phyloP scores from a whole-genome alignment of 2,113 vertebrate genomes.

The Brienomyrus longianalis region DNA sequence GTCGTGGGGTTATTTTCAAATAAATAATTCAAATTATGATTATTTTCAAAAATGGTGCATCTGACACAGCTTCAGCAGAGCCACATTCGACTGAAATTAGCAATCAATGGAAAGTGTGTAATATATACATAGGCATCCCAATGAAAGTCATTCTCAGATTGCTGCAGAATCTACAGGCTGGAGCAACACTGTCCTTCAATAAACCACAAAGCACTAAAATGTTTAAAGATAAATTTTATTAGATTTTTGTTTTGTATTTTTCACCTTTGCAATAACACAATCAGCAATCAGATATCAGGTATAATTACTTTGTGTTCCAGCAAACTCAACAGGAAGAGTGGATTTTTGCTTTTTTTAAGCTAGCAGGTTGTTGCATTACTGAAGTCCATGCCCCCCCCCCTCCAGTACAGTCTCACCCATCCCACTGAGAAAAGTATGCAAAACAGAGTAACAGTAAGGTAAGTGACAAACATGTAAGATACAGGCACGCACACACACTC shows the following conservation, averaged over 20 bases:
- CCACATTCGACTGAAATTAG: background rate
- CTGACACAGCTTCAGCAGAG: background rate
- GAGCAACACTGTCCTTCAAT: background rate
- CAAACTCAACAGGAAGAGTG: conserved; percentile 12
- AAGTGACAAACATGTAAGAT: conserved; percentile 1
- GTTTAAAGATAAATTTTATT: conserved; percentile 36
- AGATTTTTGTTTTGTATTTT: conserved; percentile 29
- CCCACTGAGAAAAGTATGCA: conserved; percentile 4
- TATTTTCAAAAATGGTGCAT: background rate
- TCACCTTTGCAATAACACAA: conserved; percentile 36
- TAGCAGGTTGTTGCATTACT: conserved; percentile 13
- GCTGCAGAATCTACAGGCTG: background rate
- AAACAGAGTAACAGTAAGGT: background rate
- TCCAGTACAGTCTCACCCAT: conserved; percentile 2
- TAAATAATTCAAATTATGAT: too few species aligned
- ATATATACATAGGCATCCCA: background rate
- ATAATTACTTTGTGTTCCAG: conserved; percentile 7
- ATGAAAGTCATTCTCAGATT: background rate
- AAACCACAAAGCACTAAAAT: background rate
- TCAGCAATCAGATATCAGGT: conserved; percentile 33
- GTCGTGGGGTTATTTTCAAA: too few species aligned
- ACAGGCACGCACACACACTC: background rate
- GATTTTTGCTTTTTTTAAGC: background rate
- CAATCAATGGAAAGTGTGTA: background rate
- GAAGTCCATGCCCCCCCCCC: background rate